Conservation (phyloP, 2,113 vertebrate genomes). For the Rhagologus leucostigma region DNA sequence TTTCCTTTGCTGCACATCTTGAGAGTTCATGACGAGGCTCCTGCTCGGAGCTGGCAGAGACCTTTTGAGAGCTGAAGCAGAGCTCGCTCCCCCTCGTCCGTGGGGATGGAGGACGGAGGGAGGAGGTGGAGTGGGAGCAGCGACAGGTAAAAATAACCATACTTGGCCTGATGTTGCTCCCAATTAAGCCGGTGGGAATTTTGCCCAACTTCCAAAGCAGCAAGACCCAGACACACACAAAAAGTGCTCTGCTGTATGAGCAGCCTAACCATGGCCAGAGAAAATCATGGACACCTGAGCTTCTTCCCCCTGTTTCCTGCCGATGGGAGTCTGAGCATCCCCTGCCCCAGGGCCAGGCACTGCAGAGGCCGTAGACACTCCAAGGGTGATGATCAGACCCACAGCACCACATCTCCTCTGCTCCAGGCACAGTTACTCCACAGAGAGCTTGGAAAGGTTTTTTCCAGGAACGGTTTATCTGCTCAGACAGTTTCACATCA, state of each 20-base stretch:
- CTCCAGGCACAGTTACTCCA: background rate
- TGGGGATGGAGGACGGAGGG: background rate
- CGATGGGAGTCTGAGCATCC: background rate
- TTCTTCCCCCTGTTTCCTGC: background rate
- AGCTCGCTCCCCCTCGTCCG: background rate
- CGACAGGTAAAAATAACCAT: slow-evolving; percentile 50
- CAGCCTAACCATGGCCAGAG: background rate
- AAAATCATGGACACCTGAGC: fast-evolving
- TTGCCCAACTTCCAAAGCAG: background rate
- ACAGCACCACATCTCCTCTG: background rate
- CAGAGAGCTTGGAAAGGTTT: background rate
- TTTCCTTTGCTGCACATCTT: background rate
- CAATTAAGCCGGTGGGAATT: slow-evolving; percentile 31
- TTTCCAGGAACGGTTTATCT: background rate
- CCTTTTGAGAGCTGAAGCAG: background rate
- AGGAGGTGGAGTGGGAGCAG: background rate
- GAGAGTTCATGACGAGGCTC: background rate
- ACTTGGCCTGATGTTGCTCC: slow-evolving; percentile 24
- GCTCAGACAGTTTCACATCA: slow-evolving; percentile 42
- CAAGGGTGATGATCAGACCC: background rate
- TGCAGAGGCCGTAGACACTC: background rate
- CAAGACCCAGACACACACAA: background rate
- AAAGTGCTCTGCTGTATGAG: background rate
- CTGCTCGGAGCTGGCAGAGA: background rate
- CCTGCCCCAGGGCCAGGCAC: background rate